Percentiles rank a stretch among this genome's conserved stretches.
Evolutionary conservation across 2,888 invertebrate genomes (phyloP).

Genomic region (Notocelia uddmanniana): DNA sequence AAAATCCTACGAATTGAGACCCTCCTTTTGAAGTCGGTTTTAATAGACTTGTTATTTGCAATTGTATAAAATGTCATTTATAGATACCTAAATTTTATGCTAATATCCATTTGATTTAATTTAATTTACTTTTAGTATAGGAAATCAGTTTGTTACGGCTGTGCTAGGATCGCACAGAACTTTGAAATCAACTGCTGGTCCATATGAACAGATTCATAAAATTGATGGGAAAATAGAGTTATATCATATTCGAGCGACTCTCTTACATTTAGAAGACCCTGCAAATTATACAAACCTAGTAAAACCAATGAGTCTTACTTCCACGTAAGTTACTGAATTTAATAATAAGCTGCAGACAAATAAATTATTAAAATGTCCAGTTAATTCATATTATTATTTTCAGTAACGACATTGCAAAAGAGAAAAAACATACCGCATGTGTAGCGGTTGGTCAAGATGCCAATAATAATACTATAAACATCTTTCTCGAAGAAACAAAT

Average conservation of each 20-base stretch:
- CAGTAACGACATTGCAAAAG: conserved; percentile 61
- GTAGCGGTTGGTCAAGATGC: conserved; percentile 86
- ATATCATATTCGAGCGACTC: conserved; percentile 84
- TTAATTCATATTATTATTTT: background rate
- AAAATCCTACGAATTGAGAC: too few relatives aligned
- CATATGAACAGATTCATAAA: conserved; percentile 89
- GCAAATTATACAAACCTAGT: conserved; percentile 87
- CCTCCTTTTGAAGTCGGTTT: too few relatives aligned
- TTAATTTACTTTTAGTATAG: conserved; percentile 72
- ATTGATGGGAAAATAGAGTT: conserved; percentile 87
- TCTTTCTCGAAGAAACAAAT: conserved; percentile 78
- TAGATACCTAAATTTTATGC: too few relatives aligned
- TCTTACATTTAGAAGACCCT: conserved; percentile 87
- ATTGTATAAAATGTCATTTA: background rate
- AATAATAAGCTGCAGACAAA: conserved; percentile 9
- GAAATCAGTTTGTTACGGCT: conserved; percentile 86
- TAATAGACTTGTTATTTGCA: background rate
- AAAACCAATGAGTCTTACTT: conserved; percentile 86
- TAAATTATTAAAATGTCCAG: conserved; percentile 5
- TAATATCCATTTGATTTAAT: too few relatives aligned
- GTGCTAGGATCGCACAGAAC: conserved; percentile 89
- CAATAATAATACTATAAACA: conserved; percentile 80
- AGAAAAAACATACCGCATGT: conserved; percentile 81
- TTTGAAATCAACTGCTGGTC: conserved; percentile 85
- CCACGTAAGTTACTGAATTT: conserved; percentile 71